A percentile compares a stretch with the other conserved stretches of the same genome.
Conservation (phyloP, 1,140 invertebrate genomes). For the Neoseiulus cucumeris region DNA sequence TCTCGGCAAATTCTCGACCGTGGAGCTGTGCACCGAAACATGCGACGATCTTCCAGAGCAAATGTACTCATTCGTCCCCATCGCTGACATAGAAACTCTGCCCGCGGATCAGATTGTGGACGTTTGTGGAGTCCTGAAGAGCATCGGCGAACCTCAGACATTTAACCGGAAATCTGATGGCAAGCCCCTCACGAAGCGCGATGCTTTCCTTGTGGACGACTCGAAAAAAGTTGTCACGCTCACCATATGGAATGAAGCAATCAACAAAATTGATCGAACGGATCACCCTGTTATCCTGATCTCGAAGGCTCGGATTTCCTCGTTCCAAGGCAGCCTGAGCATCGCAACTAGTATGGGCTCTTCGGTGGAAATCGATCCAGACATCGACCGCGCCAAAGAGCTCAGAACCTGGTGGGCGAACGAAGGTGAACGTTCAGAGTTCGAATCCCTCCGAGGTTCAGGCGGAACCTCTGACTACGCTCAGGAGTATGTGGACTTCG, state of each 20-base stretch:
- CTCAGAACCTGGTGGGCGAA: slow-evolving; percentile 17
- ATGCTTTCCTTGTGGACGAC: slow-evolving; percentile 69
- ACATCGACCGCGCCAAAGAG: neutral
- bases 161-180: slow-evolving; percentile 50
- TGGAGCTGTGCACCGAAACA: slow-evolving; percentile 39
- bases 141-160: slow-evolving; percentile 43
- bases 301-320: slow-evolving; percentile 19
- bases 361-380: neutral
- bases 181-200: slow-evolving; percentile 68
- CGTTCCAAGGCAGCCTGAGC: slow-evolving; percentile 21
- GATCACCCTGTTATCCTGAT: neutral
- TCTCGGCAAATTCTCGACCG: slow-evolving; percentile 53
- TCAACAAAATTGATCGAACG: slow-evolving; percentile 19
- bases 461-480: neutral
- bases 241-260: slow-evolving; percentile 35
- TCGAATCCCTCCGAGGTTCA: slow-evolving; percentile 20
- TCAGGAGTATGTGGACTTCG: neutral
- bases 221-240: slow-evolving; percentile 48
- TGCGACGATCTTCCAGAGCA: slow-evolving; percentile 48
- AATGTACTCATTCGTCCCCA: slow-evolving; percentile 58
- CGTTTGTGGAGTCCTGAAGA: slow-evolving; percentile 71
- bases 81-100: slow-evolving; percentile 48
- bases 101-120: slow-evolving; percentile 47
- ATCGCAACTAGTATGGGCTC: slow-evolving; percentile 21
- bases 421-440: slow-evolving; percentile 41